Conservation (phyloP, 1,140 invertebrate genomes). For the Heterodera carotae region DNA sequence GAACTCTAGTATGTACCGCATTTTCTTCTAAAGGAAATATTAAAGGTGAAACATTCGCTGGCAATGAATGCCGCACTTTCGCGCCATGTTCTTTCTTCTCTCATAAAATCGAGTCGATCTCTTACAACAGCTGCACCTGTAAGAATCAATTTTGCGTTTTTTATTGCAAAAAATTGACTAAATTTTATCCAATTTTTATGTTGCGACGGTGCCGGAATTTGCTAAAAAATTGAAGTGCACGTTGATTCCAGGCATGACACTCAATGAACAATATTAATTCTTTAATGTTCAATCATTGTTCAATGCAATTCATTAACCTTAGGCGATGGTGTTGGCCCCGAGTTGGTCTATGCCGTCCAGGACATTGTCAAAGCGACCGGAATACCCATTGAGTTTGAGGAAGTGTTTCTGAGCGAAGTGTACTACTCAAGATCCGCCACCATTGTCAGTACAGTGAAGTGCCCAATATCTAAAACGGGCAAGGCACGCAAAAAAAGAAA, state of each 20-base stretch:
- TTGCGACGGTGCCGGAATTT: background rate
- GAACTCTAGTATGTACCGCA: too few relatives aligned
- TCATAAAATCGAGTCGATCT: background rate
- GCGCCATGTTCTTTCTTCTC: background rate
- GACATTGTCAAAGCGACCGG: conserved; percentile 71
- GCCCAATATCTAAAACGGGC: background rate
- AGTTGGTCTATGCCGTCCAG: conserved; percentile 70
- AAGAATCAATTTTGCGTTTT: background rate
- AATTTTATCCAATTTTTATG: background rate
- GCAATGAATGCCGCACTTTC: background rate
- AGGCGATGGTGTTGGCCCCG: conserved; percentile 91
- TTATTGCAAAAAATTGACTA: background rate
- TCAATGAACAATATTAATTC: too few relatives aligned
- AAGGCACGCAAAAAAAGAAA: too few relatives aligned
- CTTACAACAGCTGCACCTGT: background rate
- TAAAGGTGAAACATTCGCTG: too few relatives aligned
- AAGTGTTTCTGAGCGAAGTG: conserved; percentile 85
- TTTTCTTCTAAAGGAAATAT: too few relatives aligned
- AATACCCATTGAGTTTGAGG: conserved; percentile 94
- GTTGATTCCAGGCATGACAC: background rate
- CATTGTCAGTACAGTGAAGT: conserved; percentile 87
- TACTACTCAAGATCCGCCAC: conserved; percentile 92
- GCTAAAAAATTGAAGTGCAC: background rate
- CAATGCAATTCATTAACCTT: background rate
- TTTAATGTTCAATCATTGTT: background rate